Conservation (phyloP, 2,797 vertebrate genomes). For the Adrianichthys oophorus region DNA sequence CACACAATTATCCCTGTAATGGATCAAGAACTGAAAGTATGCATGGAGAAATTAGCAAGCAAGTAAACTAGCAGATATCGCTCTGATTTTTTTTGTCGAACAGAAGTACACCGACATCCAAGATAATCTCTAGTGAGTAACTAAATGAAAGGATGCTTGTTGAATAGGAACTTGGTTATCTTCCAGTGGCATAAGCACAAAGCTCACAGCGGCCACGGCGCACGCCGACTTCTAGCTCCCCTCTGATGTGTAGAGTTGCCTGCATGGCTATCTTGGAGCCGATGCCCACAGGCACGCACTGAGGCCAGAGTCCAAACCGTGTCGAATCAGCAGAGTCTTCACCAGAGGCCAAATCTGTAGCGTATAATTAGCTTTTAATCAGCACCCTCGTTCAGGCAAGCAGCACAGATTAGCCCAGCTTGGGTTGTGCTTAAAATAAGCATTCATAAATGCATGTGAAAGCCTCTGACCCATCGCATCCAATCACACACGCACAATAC, state of each 20-base stretch:
- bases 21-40: not conserved
- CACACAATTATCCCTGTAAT: not conserved
- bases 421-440: slow-evolving; percentile 76
- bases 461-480: slow-evolving; percentile 70
- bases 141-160: not conserved
- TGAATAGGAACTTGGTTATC: not conserved
- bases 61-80: not conserved
- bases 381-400: slow-evolving; percentile 76
- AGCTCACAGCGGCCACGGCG: slow-evolving; percentile 31
- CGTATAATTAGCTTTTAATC: slow-evolving; percentile 84
- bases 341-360: slow-evolving; percentile 79
- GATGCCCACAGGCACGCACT: slow-evolving; percentile 57
- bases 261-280: slow-evolving; percentile 44
- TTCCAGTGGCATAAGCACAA: slow-evolving; percentile 25
- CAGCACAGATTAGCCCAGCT: slow-evolving; percentile 68
- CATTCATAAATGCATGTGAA: slow-evolving; percentile 71
- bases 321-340: slow-evolving; percentile 72
- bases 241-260: slow-evolving; percentile 38
- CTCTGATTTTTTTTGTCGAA: slow-evolving; percentile 2
- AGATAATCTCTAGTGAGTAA: not conserved
- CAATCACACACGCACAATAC: slow-evolving; percentile 63
- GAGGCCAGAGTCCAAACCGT: slow-evolving; percentile 59
- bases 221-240: slow-evolving; percentile 36
- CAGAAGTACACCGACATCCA: not conserved
- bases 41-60: not conserved